These are phyloP conservation scores for Babyrousa celebensis DNA, from an alignment of 2,797 vertebrate genomes.

Conservation along the genomic window DNA sequence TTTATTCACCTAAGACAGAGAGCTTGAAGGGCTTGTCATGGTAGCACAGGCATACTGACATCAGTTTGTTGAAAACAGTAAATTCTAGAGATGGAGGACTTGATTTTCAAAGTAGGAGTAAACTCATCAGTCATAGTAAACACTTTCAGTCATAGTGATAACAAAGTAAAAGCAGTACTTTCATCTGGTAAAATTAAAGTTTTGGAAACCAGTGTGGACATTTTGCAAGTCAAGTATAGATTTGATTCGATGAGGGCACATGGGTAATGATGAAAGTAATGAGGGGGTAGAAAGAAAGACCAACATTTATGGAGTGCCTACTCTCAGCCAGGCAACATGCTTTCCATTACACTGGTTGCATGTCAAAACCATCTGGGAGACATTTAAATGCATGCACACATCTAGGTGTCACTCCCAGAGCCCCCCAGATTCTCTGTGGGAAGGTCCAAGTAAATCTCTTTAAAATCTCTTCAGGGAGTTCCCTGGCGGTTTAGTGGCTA, in stretches of 20 bases:
- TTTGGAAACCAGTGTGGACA: neutral
- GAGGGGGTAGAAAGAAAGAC: neutral
- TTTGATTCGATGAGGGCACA: neutral
- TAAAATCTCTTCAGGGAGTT: neutral
- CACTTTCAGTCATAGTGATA: neutral
- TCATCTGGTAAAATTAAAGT: neutral
- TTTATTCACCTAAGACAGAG: neutral
- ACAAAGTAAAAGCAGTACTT: neutral
- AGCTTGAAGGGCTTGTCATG: neutral
- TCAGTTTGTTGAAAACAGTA: neutral
- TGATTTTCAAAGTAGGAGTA: neutral
- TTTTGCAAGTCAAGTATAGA: neutral
- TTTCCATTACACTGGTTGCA: neutral
- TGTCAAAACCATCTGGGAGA: neutral
- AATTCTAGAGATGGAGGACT: neutral
- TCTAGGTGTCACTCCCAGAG: neutral
- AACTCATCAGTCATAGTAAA: neutral
- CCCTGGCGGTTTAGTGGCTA: no score
- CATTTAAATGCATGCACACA: neutral
- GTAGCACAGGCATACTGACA: no score
- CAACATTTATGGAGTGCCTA: accelerated
- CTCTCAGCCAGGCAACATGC: neutral
- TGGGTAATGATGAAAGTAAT: neutral
- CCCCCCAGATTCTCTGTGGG: neutral
- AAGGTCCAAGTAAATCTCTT: neutral